phyloP scores from a whole-genome alignment of 2,888 invertebrate genomes.

The Xestobium rufovillosum region DNA sequence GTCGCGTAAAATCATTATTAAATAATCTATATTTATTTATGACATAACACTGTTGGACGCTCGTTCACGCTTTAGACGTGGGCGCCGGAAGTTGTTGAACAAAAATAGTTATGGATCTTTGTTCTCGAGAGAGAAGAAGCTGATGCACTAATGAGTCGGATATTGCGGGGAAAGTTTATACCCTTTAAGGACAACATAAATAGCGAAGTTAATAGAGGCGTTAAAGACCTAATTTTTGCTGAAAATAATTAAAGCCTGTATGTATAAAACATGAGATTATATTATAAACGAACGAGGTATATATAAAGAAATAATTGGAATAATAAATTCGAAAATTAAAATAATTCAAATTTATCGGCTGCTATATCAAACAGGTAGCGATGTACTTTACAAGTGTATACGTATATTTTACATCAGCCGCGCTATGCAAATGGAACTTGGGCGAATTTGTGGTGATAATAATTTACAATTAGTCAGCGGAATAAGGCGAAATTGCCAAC shows the following conservation, averaged over 20 bases:
- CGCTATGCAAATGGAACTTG: conserved; percentile 32
- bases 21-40: too few relatives aligned
- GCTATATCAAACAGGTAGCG: conserved; percentile 33
- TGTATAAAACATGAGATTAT: conserved; percentile 31
- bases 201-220: too few relatives aligned
- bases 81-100: too few relatives aligned
- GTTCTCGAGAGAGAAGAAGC: too few relatives aligned
- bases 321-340: conserved; percentile 35
- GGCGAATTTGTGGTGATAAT: conserved; percentile 25
- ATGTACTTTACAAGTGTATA: conserved; percentile 32
- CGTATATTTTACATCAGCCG: conserved; percentile 33
- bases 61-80: too few relatives aligned
- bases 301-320: conserved; percentile 34
- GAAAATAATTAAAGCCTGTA: conserved; percentile 24
- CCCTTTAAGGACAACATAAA: too few relatives aligned
- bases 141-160: too few relatives aligned
- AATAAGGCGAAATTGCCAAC: conserved; percentile 23
- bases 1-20: too few relatives aligned
- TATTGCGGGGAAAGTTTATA: too few relatives aligned
- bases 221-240: too few relatives aligned
- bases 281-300: conserved; percentile 31
- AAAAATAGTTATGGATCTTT: too few relatives aligned
- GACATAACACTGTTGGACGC: too few relatives aligned
- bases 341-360: conserved; percentile 35
- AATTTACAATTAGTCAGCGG: conserved; percentile 31